Evolutionary conservation across 1,140 invertebrate species (phyloP).

Genomic region (Lepidurus arcticus): DNA sequence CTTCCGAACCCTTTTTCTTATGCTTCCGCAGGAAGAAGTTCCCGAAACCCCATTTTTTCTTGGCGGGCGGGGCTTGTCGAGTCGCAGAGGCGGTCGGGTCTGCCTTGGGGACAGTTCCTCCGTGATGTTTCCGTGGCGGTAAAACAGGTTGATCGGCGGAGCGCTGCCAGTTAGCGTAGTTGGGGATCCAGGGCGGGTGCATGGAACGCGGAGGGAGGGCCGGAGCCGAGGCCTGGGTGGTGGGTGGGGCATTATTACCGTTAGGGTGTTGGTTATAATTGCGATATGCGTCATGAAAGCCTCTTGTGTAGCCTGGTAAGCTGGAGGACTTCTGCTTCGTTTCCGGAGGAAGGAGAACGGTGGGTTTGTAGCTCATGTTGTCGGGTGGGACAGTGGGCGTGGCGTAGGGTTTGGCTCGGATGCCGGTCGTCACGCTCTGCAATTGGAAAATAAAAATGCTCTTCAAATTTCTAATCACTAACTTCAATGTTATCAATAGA

Average conservation of each 20-base stretch:
- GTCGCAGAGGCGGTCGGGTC: background rate
- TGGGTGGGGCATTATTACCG: background rate
- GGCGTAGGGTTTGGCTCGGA: slow-evolving; percentile 8
- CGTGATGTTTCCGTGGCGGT: background rate
- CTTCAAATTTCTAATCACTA: background rate
- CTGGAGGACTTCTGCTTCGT: slow-evolving; percentile 30
- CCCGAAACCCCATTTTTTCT: slow-evolving; percentile 67
- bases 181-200: background rate
- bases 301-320: slow-evolving; percentile 30
- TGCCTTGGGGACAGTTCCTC: background rate
- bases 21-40: slow-evolving; percentile 55
- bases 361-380: background rate
- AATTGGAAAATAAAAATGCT: background rate
- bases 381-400: background rate
- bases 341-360: slow-evolving; percentile 2
- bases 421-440: slow-evolving; percentile 16
- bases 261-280: background rate
- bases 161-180: slow-evolving; percentile 12
- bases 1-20: slow-evolving; percentile 50
- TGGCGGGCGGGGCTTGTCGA: background rate
- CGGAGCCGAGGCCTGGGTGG: background rate
- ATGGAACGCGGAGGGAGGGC: background rate
- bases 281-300: slow-evolving; percentile 29
- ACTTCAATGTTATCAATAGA: no score
- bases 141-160: background rate